phyloP scores from a whole-genome alignment of 2,113 vertebrate genomes.

The Ornithorhynchus anatinus region DNA sequence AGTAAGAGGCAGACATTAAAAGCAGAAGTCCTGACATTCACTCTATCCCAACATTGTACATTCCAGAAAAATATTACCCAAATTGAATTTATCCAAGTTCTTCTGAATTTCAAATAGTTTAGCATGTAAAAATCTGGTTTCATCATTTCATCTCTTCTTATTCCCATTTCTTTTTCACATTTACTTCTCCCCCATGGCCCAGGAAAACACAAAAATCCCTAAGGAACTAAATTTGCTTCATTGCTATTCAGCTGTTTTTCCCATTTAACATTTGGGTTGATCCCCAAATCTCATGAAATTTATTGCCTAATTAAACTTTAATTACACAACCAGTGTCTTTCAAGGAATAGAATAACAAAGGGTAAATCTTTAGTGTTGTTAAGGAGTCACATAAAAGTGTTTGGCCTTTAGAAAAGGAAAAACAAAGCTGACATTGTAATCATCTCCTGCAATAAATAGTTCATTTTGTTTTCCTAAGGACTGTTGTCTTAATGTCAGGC shows the following conservation, averaged over 20 bases:
- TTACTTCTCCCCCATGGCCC: too few relatives aligned
- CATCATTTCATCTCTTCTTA: background rate
- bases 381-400: too few relatives aligned
- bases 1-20: background rate
- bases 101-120: background rate
- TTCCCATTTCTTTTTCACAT: background rate
- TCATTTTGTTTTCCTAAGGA: too few relatives aligned
- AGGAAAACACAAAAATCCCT: background rate
- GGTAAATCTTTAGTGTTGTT: too few relatives aligned
- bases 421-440: too few relatives aligned
- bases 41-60: constrained; percentile 9
- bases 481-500: too few relatives aligned
- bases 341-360: too few relatives aligned
- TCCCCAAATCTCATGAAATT: background rate
- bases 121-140: background rate
- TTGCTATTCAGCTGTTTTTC: background rate
- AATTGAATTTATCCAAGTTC: background rate
- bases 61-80: background rate
- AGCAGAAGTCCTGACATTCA: background rate
- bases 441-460: too few relatives aligned
- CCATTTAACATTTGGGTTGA: background rate
- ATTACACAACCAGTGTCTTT: background rate
- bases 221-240: background rate
- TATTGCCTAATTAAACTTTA: background rate
- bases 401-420: too few relatives aligned